A percentile compares a stretch with the other conserved stretches of the same genome.
Evolutionary conservation across 1,140 invertebrate species (phyloP).

Genomic region (Zaprionus lachaisei): DNA sequence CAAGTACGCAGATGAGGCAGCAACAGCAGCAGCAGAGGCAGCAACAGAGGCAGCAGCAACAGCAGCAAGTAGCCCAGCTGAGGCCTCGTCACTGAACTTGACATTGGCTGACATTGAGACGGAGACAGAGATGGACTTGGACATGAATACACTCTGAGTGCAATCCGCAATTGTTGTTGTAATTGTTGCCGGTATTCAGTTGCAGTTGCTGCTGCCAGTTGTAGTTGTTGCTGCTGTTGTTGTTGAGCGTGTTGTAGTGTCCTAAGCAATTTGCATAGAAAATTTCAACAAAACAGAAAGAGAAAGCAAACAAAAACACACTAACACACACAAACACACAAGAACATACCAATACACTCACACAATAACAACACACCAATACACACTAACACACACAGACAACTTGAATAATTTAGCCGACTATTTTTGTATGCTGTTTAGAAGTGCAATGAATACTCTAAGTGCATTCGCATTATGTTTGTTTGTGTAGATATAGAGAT

Average conservation of each 20-base stretch:
- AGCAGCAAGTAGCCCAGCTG: not conserved
- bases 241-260: slow-evolving; percentile 40
- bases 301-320: slow-evolving; percentile 8
- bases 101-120: slow-evolving; percentile 75
- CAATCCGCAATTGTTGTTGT: slow-evolving; percentile 25
- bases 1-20: slow-evolving; percentile 23
- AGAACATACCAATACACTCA: not conserved
- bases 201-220: slow-evolving; percentile 11
- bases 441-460: slow-evolving; percentile 52
- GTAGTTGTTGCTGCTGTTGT: slow-evolving; percentile 25
- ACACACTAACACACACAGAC: slow-evolving; percentile 7
- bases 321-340: not conserved
- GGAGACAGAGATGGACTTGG: slow-evolving; percentile 16
- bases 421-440: slow-evolving; percentile 64
- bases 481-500: slow-evolving; percentile 38
- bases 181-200: slow-evolving; percentile 3
- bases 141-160: slow-evolving; percentile 62
- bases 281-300: slow-evolving; percentile 35
- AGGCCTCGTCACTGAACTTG: slow-evolving; percentile 71
- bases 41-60: not conserved
- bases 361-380: not conserved
- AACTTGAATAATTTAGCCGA: slow-evolving; percentile 44
- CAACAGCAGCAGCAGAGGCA: slow-evolving; percentile 4
- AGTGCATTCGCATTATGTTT: slow-evolving; percentile 41
- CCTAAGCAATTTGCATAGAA: slow-evolving; percentile 64